phyloP scores from a whole-genome alignment of 2,113 vertebrate species.

The Ondatra zibethicus region DNA sequence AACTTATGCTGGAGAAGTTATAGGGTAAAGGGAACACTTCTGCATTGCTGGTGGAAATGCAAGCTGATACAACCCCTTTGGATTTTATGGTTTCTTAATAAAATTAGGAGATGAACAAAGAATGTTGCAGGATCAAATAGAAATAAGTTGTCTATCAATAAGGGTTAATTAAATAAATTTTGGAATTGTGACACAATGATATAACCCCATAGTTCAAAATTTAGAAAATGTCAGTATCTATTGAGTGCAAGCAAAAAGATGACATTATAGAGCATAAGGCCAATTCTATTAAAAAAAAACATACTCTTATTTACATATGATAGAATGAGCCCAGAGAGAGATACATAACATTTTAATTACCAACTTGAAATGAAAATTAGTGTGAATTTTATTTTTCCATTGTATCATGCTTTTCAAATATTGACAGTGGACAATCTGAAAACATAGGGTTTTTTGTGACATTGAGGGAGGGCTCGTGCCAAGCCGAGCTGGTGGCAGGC shows the following conservation, averaged over 20 bases:
- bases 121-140: not conserved
- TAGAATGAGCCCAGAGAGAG: not conserved
- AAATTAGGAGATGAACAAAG: not conserved
- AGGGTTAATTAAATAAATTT: not conserved
- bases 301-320: not conserved
- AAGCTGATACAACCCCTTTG: too few relatives aligned
- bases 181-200: not conserved
- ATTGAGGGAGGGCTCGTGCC: too few relatives aligned
- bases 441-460: not conserved
- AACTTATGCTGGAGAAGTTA: too few relatives aligned
- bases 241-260: not conserved
- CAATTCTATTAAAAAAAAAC: not conserved
- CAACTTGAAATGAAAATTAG: not conserved
- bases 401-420: not conserved
- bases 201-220: not conserved
- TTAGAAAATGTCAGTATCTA: not conserved
- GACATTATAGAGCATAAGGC: not conserved
- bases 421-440: not conserved
- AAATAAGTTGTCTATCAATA: not conserved
- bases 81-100: constrained; percentile 10
- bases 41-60: too few relatives aligned
- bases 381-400: not conserved
- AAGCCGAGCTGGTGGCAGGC: too few relatives aligned
- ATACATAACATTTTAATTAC: not conserved
- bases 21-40: too few relatives aligned